Conservation (phyloP, 1,140 invertebrate species). For the Laodelphax striatellus region DNA sequence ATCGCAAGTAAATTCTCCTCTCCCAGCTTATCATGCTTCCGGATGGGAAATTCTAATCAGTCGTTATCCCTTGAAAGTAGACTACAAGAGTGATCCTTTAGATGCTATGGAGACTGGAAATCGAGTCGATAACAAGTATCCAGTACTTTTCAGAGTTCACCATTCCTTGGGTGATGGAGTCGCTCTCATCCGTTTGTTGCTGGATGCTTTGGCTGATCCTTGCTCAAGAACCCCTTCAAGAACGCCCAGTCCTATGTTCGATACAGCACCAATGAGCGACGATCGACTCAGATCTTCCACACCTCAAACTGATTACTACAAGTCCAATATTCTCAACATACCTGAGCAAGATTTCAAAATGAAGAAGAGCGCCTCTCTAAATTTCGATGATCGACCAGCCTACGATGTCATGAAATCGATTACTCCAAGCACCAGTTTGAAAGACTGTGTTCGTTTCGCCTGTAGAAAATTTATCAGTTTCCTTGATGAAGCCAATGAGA, state of each 20-base stretch:
- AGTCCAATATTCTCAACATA: not conserved
- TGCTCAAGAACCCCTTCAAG: conserved; percentile 17
- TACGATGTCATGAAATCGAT: not conserved
- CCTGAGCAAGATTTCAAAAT: not conserved
- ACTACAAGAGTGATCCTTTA: not conserved
- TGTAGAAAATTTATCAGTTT: not conserved
- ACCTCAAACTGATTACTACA: not conserved
- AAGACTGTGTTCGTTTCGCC: not conserved
- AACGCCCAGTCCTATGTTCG: conserved; percentile 17
- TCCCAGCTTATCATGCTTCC: conserved; percentile 34
- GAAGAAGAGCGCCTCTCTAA: not conserved
- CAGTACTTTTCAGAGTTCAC: conserved; percentile 38
- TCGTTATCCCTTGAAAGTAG: conserved; percentile 21
- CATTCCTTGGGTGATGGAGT: conserved; percentile 39
- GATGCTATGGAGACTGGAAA: conserved; percentile 23
- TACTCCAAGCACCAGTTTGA: not conserved
- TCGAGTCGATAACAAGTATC: conserved; percentile 23
- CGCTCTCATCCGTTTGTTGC: conserved; percentile 35
- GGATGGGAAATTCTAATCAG: conserved; percentile 39
- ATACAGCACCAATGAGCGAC: not conserved
- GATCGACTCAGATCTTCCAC: not conserved
- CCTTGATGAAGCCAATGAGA: not conserved
- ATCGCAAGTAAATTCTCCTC: conserved; percentile 28
- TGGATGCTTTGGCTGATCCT: conserved; percentile 33
- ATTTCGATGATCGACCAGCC: not conserved